Percentiles rank a stretch among this genome's conserved stretches.
phyloP scores from a whole-genome alignment of 2,113 vertebrate genomes.

The Onychostruthus taczanowskii region DNA sequence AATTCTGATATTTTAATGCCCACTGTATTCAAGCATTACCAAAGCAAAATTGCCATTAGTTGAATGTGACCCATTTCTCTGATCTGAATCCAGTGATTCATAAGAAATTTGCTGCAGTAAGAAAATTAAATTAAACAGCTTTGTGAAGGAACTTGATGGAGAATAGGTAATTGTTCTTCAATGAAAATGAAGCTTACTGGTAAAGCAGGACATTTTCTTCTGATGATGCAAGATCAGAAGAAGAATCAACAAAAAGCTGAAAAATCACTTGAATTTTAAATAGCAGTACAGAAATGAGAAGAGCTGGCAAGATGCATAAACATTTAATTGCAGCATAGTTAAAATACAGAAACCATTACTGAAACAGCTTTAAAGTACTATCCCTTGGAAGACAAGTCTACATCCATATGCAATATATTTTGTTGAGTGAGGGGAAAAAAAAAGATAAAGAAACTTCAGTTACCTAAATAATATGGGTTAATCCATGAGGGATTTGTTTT shows the following conservation, averaged over 20 bases:
- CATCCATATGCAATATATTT: neutral
- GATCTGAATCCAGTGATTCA: neutral
- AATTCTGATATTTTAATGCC: neutral
- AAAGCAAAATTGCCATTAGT: neutral
- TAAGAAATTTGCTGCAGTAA: neutral
- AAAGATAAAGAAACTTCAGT: neutral
- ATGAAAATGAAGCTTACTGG: neutral
- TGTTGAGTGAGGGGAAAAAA: neutral
- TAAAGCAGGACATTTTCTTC: neutral
- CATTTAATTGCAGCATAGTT: neutral
- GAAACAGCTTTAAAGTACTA: neutral
- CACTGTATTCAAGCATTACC: neutral
- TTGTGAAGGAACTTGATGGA: neutral
- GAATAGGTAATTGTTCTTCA: neutral
- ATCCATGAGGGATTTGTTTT: constrained; percentile 82
- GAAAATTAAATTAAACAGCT: neutral
- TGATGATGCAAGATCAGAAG: neutral
- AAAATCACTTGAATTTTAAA: neutral
- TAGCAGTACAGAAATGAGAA: neutral
- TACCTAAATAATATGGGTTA: constrained; percentile 83
- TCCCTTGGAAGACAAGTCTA: neutral
- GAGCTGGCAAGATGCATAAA: neutral
- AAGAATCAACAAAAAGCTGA: neutral
- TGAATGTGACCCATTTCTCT: neutral
- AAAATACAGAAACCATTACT: neutral